Evolutionary conservation across 2,888 invertebrate species (phyloP).

Genomic region (Alentia gelatinosa): DNA sequence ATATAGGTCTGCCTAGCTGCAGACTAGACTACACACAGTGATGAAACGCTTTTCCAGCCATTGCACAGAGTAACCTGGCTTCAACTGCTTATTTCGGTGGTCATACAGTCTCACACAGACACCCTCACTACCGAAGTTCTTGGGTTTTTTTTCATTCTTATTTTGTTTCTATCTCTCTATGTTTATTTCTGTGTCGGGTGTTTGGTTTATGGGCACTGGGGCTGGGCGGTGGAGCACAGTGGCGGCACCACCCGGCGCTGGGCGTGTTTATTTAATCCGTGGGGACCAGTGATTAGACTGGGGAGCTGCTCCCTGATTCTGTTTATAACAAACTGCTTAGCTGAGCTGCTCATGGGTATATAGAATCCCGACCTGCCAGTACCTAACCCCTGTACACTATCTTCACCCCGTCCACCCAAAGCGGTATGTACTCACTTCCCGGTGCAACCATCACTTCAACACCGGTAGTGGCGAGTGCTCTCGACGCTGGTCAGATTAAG

Average conservation of each 20-base stretch:
- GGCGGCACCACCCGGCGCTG: background rate
- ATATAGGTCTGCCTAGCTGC: too few relatives aligned
- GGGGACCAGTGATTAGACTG: background rate
- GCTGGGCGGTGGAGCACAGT: background rate
- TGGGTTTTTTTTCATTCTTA: too few relatives aligned
- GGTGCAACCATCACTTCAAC: background rate
- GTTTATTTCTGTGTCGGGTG: background rate
- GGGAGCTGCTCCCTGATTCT: background rate
- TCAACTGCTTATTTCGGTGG: too few relatives aligned
- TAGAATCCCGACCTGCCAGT: too few relatives aligned
- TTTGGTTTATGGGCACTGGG: too few relatives aligned
- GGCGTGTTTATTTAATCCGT: constrained; percentile 35
- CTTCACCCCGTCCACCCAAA: too few relatives aligned
- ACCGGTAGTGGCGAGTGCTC: background rate
- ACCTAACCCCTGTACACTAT: background rate
- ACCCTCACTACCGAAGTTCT: too few relatives aligned
- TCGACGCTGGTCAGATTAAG: background rate
- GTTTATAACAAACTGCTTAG: constrained; percentile 31
- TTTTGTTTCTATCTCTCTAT: too few relatives aligned
- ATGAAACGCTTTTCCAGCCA: too few relatives aligned
- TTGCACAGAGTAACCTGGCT: too few relatives aligned
- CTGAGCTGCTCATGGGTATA: background rate
- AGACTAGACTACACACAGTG: too few relatives aligned
- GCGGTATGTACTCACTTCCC: background rate
- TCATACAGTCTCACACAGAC: background rate